Percentiles rank a stretch among this genome's conserved stretches.
Evolutionary conservation across 2,888 invertebrate species (phyloP).

Genomic region (Caenorhabditis sp.): DNA sequence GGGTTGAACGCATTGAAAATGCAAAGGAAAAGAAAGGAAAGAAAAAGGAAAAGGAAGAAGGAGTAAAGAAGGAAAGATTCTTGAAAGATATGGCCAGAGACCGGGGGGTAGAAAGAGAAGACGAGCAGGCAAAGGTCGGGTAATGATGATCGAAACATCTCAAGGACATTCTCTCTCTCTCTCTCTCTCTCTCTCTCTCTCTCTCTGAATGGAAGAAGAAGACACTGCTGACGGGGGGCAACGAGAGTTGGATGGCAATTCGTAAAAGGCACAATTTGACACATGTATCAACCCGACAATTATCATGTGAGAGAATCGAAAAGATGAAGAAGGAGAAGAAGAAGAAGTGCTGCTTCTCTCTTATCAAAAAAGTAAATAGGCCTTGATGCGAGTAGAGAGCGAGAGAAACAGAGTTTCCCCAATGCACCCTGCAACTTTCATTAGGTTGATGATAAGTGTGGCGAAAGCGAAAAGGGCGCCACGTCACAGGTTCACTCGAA

Average conservation of each 20-base stretch:
- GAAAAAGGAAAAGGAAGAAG: not conserved
- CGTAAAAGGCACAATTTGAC: slow-evolving; percentile 19
- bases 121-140: slow-evolving; percentile 20
- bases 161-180: slow-evolving; percentile 19
- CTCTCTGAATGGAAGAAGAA: not conserved
- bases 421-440: slow-evolving; percentile 21
- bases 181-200: too few relatives aligned
- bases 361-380: slow-evolving; percentile 23
- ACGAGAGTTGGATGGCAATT: slow-evolving; percentile 2
- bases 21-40: slow-evolving; percentile 15
- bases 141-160: slow-evolving; percentile 44
- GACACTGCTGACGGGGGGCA: not conserved
- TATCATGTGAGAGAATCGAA: slow-evolving; percentile 28
- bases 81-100: slow-evolving; percentile 3
- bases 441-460: slow-evolving; percentile 13
- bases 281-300: slow-evolving; percentile 19
- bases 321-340: not conserved
- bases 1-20: slow-evolving; percentile 19
- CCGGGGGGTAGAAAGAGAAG: not conserved
- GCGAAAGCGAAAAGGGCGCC: not conserved
- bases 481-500: not conserved
- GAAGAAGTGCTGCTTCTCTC: slow-evolving; percentile 12
- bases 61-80: slow-evolving; percentile 18
- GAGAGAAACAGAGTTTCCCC: slow-evolving; percentile 1
- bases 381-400: not conserved